A percentile compares a stretch with the other conserved stretches of the same genome.
phyloP scores from a whole-genome alignment of 2,113 vertebrate genomes.

The Orycteropus afer region DNA sequence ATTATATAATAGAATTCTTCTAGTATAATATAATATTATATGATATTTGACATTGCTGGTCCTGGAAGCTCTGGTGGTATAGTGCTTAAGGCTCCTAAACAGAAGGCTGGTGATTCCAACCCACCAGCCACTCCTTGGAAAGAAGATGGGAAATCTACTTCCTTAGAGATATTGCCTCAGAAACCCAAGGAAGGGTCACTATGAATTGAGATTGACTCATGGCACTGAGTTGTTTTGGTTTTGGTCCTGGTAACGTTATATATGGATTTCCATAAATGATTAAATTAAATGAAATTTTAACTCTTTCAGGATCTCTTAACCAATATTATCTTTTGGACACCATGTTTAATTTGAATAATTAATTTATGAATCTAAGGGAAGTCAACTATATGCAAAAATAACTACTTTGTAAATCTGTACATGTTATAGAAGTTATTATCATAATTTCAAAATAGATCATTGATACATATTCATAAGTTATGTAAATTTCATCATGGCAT shows the following conservation, averaged over 20 bases:
- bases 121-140: too few species aligned
- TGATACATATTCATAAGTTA: background rate
- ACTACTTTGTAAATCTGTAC: background rate
- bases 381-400: background rate
- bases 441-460: background rate
- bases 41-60: too few species aligned
- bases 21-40: too few species aligned
- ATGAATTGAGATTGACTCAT: too few species aligned
- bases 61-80: too few species aligned
- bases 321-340: background rate
- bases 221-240: too few species aligned
- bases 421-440: background rate
- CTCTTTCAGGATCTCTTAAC: background rate
- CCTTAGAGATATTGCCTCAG: too few species aligned
- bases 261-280: background rate
- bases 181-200: too few species aligned
- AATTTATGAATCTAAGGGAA: background rate
- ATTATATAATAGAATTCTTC: too few species aligned
- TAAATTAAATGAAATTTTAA: background rate
- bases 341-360: slow-evolving; percentile 3
- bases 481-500: background rate
- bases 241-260: background rate
- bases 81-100: too few species aligned
- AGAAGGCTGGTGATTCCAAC: too few species aligned
- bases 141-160: too few species aligned